Evolutionary conservation across 2,113 vertebrate species (phyloP), one percentile per base, ranked within the genome.

Genomic region (Gymnocephalus cernua): DNA sequence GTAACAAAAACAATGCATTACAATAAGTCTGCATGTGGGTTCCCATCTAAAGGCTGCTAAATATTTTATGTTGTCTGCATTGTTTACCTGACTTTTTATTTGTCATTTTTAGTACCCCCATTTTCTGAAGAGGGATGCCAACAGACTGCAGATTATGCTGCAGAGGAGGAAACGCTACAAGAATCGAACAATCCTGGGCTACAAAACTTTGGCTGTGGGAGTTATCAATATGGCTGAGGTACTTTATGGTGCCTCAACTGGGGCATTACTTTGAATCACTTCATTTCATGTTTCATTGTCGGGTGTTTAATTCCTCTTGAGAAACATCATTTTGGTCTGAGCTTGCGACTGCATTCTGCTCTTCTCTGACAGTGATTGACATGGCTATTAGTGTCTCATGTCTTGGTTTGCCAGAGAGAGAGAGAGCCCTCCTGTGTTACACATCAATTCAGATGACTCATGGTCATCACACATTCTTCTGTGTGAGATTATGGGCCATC

Each of bases 181-280:
- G 71, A 96, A 96, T 80, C 91, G 95, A 74, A 96, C 95, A 70
- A 96, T 96, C 77, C 91, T 96, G 80, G 95, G 95, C 73, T 95
- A 95, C 93, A 96, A 96, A 87, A 96, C 95, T 0, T 80, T 96
- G 64, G 95, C 95, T 0, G 90, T 95, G 63, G 95, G 95, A 63
- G 88, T 95, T 13, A 95, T 96, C 84, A 94, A 95, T 80, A 96
- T 96, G 95, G 94, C 95, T 0, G 95, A 96, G 95, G 95, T 95
- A 90, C 29, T 5, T 48, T 45, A 6, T 8, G 2, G 6, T 32
- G 61, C 5, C 41, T 75, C 41, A 19, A 14, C 41, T 6, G 51
- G 38, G 78, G 51, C 58, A 23, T 63, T 13, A 7, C 25, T 65
- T 68, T 80, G 62, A 72, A 27, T 59, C n/a, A 15, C 23, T 74